These are phyloP conservation scores for Oikopleura dioica DNA, from an alignment of 23 tunicate genomes.

Conservation along the genomic window DNA sequence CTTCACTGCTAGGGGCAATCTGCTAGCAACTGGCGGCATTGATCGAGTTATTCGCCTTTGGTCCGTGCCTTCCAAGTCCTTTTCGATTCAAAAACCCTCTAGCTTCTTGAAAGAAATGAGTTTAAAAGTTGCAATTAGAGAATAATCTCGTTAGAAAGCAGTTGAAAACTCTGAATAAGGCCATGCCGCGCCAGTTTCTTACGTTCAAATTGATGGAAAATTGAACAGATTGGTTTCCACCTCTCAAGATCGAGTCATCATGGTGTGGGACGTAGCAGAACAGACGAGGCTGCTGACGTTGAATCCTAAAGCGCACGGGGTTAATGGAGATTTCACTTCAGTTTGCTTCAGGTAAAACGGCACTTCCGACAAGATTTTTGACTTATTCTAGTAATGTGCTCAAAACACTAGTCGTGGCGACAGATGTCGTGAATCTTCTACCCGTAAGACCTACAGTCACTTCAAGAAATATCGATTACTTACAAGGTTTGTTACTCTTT, in stretches of 20 bases:
- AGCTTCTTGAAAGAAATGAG: slow-evolving; percentile 40
- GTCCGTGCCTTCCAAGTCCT: slow-evolving; percentile 24
- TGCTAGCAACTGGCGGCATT: slow-evolving; percentile 76
- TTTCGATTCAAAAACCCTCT: slow-evolving; percentile 53
- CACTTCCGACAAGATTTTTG: no score
- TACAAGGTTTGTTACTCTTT: no score
- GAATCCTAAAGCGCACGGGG: slow-evolving; percentile 58
- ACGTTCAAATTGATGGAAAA: slow-evolving; percentile 37
- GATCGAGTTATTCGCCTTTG: slow-evolving; percentile 52
- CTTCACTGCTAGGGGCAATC: slow-evolving; percentile 36
- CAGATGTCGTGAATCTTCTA: neutral
- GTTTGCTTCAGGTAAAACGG: no score
- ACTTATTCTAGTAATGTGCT: no score
- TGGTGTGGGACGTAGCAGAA: slow-evolving; percentile 81
- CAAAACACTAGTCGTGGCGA: neutral
- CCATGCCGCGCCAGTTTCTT: slow-evolving; percentile 49
- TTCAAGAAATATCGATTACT: neutral
- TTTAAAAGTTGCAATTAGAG: no score
- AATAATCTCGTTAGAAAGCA: no score
- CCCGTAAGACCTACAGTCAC: neutral
- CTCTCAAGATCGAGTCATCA: neutral
- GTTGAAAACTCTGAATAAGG: no score
- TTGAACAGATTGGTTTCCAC: slow-evolving; percentile 28
- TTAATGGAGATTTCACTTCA: slow-evolving; percentile 27
- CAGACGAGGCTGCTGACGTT: slow-evolving; percentile 69